A percentile compares a stretch with the other conserved stretches of the same genome.
These are phyloP conservation scores for Cydia fagiglandana DNA, from an alignment of 1,140 invertebrate genomes.

Conservation along the genomic window DNA sequence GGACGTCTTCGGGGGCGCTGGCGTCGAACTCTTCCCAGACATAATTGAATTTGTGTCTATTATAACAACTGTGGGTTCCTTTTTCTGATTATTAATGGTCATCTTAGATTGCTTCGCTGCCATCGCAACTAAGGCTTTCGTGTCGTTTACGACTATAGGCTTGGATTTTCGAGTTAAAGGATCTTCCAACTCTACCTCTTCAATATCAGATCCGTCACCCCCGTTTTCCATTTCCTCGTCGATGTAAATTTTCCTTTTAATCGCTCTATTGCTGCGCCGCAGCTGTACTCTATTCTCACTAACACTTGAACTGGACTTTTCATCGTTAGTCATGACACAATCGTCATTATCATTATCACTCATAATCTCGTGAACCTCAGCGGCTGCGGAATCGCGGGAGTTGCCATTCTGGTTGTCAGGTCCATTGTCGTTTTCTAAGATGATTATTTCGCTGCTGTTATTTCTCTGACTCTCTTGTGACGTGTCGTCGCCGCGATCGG, in stretches of 20 bases:
- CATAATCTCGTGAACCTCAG: slow-evolving; percentile 54
- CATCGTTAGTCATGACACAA: slow-evolving; percentile 45
- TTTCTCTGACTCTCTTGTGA: slow-evolving; percentile 48
- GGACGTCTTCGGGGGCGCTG: slow-evolving; percentile 44
- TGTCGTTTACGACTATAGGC: slow-evolving; percentile 86
- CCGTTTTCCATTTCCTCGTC: slow-evolving; percentile 82
- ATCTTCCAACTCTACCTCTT: slow-evolving; percentile 83
- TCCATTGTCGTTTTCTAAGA: slow-evolving; percentile 46
- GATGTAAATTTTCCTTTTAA: slow-evolving; percentile 82
- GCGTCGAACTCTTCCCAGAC: slow-evolving; percentile 67
- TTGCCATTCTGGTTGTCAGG: slow-evolving; percentile 46
- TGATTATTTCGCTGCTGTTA: slow-evolving; percentile 46
- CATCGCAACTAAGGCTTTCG: slow-evolving; percentile 86
- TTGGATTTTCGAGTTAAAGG: slow-evolving; percentile 76
- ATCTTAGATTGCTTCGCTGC: slow-evolving; percentile 77
- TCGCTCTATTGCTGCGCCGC: slow-evolving; percentile 82
- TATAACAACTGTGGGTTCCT: slow-evolving; percentile 88
- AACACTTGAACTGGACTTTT: slow-evolving; percentile 45
- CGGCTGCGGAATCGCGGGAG: slow-evolving; percentile 41
- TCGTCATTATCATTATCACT: slow-evolving; percentile 55
- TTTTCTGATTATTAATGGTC: slow-evolving; percentile 72
- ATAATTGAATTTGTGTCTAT: slow-evolving; percentile 88
- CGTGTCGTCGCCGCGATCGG: slow-evolving; percentile 46
- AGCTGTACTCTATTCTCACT: slow-evolving; percentile 71
- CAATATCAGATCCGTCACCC: slow-evolving; percentile 82